phyloP scores from a whole-genome alignment of 2,797 vertebrate species.

The Geotria australis region DNA sequence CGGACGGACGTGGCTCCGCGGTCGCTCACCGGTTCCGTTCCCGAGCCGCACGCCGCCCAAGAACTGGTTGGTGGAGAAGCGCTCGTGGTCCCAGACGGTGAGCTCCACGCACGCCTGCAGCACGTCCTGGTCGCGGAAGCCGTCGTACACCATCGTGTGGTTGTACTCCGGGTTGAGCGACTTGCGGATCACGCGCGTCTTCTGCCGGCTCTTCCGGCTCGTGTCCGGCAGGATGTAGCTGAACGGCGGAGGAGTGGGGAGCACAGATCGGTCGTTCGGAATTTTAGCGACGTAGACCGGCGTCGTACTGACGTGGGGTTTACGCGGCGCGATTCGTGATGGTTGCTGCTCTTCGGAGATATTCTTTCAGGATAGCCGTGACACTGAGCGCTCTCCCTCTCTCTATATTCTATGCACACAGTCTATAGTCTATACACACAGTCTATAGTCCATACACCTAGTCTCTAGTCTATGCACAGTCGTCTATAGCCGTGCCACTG shows the following conservation, averaged over 20 bases:
- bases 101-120: constrained; percentile 58
- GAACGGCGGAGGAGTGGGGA: background rate
- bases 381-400: too few relatives aligned
- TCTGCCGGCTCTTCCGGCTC: constrained; percentile 44
- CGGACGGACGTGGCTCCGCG: too few relatives aligned
- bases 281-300: too few relatives aligned
- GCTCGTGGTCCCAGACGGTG: constrained; percentile 37
- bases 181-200: constrained; percentile 35
- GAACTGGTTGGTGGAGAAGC: constrained; percentile 11
- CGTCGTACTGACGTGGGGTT: too few relatives aligned
- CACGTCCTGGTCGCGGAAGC: constrained; percentile 45
- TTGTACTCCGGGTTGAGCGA: constrained; percentile 53
- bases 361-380: too few relatives aligned
- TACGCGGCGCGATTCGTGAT: too few relatives aligned
- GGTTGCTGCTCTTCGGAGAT: too few relatives aligned
- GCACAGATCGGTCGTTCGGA: background rate
- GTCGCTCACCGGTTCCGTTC: constrained; percentile 35
- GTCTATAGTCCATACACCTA: too few relatives aligned
- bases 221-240: constrained; percentile 68
- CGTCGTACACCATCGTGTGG: constrained; percentile 96
- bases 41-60: constrained; percentile 60
- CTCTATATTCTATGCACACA: too few relatives aligned
- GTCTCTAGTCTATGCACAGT: too few relatives aligned
- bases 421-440: too few relatives aligned
- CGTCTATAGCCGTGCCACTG: too few relatives aligned